Base-by-base conservation (phyloP, 2,797 vertebrate species). In the Pteronotus mesoamericanus region DNA sequence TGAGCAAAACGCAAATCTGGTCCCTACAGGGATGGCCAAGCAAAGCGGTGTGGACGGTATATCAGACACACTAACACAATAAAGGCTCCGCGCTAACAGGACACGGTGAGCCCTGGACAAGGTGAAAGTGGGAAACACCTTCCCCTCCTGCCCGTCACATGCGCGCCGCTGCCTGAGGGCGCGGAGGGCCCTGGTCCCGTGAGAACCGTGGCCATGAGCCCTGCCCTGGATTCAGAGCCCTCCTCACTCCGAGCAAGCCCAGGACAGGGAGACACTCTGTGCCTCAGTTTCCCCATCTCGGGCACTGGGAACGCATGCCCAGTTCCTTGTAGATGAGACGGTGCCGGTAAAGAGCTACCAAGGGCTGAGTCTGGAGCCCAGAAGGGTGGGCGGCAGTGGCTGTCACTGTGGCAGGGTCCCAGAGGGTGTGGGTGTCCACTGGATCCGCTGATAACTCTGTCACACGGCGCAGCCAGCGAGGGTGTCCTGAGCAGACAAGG, bases 101-200 rank as follows among this genome's bases (percentile, higher is more conserved):
- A 53, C 46, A 4, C 0, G 6, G n/a, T 53, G 21, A 9, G n/a
- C 0, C 0, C 0, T 4, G 18, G 68, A 37, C 3, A 1, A 22
- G 46, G 75, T 2, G 10, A 7, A 15, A 39, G 7, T 7, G 24
- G 48, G 24, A 46, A 16, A 42, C 5, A 22, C 29, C 74, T 72
- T 16, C 19, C 9, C 39, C n/a, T 46, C 37, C 26, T 7, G 8
- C 44, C 46, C 6, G 44, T 46, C 6, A 46, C 44, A 46, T 44
- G 11, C 44, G 6, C 44, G 44, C 10, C 44, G 44, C 16, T 6
- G 10, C 48, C 51, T 34, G 21, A 15, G 66, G 64, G 1, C 46
- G 21, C 34, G 3, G 5, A 0, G 6, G 46, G 37, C 66, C 18
- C 1, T 0, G 24, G 24, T 21, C 9, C 21, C 51, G 10, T 69